A percentile compares a stretch with the other conserved stretches of the same genome.
Evolutionary conservation across 2,888 invertebrate genomes (phyloP).

Genomic region (Nephrotoma appendiculata): DNA sequence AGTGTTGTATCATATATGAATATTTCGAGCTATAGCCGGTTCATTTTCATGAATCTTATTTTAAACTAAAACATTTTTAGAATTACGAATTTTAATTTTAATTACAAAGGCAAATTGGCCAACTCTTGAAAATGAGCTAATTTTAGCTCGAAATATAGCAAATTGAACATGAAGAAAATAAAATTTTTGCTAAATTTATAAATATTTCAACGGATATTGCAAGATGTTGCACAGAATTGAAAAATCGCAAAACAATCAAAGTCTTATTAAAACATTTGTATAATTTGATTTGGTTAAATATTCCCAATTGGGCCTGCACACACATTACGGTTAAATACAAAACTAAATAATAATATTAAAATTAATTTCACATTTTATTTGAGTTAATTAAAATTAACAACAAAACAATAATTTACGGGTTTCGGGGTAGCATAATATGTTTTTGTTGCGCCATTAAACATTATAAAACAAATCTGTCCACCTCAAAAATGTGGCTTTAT

Average conservation of each 20-base stretch:
- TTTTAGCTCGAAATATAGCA: neutral
- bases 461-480: neutral
- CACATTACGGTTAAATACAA: neutral
- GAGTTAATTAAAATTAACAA: neutral
- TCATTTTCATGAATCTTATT: neutral
- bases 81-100: neutral
- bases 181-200: neutral
- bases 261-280: neutral
- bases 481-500: neutral
- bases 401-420: neutral
- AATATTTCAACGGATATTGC: neutral
- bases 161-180: too few species aligned
- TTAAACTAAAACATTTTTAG: neutral
- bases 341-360: neutral
- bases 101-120: neutral
- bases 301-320: neutral
- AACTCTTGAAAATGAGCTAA: neutral
- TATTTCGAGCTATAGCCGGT: neutral
- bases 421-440: neutral
- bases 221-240: neutral
- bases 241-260: neutral
- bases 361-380: neutral
- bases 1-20: neutral
- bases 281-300: neutral
- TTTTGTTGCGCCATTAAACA: neutral